Evolutionary conservation across 2,113 vertebrate genomes (phyloP), one percentile per base, ranked within the genome.

Genomic region (Hippocampus mohnikei): DNA sequence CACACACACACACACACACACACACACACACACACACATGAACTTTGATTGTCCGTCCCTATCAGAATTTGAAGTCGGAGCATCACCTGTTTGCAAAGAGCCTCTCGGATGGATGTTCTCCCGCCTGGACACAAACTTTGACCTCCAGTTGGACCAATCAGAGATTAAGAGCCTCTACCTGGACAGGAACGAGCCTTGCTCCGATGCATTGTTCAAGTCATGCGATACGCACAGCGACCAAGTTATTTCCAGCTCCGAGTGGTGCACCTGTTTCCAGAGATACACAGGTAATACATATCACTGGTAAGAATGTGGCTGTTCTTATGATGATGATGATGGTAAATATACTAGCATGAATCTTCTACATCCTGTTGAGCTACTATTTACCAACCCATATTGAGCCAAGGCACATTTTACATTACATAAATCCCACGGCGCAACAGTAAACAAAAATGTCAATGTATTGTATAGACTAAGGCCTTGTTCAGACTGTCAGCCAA

Each of bases 71-170:
- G 96, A 97, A 81, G 93, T 94, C 15, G 95, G 94, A 70, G 93
- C 95, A 77, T 91, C 94, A 44, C 94, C 95, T 23, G 92, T 96
- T 84, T 99, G 96, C 79, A 96, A 95, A 85, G 96, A 98, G 74
- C 96, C 95, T 29, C 93, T 98, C 56, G 96, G 95, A 15, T 98
- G 97, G 97, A 98, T 98, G 95, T 99, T 98, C 90, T 97, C 95
- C 58, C 94, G 96, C 71, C 92, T 99, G 18, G 97, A 99, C 80
- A 95, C 92, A 0, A 98, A 99, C 91, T 96, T 96, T 72, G 95
- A 99, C 84, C 91, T 95, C 29, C 91, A 96, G 66, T 82, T 99
- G 83, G 97, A 98, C 87, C 95, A 95, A 73, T 94, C 95, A 46
- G 97, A 99, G 76, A 94, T 98, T 8, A 92, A 91, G 74, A 94